Evolutionary conservation across 2,888 invertebrate genomes (phyloP), one percentile per base, ranked within the genome.

Genomic region (Cataglyphis albicans): DNA sequence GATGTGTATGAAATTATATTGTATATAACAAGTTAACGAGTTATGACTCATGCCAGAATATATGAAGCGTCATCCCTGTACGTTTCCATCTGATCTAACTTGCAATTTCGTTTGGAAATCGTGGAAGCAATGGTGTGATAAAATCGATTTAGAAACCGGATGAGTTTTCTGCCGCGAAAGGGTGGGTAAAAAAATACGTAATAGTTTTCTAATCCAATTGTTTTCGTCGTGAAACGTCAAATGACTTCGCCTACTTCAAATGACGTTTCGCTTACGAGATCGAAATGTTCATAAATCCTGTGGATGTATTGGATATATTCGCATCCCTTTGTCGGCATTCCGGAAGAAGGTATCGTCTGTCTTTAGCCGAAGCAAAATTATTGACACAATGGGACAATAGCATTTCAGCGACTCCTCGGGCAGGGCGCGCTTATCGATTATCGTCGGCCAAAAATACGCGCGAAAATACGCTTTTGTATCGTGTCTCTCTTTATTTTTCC

Each of bases 381-480:
- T n/a, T 9, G 41, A 3, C 59, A 7, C 29, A 9, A 48, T 10
- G 6, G 48, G 84, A 75, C 87, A 82, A 87, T 81, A 76, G 52
- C 59, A 85, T 59, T 59, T 67, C 72, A 44, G 72, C 70, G 35
- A 32, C 35, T 10, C 55, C 55, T 68, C 64, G 38, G 25, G 73
- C 57, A 44, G 73, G 25, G 67, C 67, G 59, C 73, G 81, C 78
- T 82, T 87, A 87, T 87, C 87, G 87, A 87, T 87, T 87, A 86
- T 87, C 64, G 76, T 67, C 73, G 73, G 78, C 84, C 82, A 86
- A 86, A 87, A 87, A 87, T 84, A 86, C 84, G 83, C 87, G 82
- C 82, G 68, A 87, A 87, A 87, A 75, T 82, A 65, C 83, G 78
- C 82, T 65, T 70, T 78, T 64, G 55, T 65, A 7, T 10, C 63